Conservation (phyloP, 53 echinoderm and acorn worm genomes). For the Crossaster papposus region DNA sequence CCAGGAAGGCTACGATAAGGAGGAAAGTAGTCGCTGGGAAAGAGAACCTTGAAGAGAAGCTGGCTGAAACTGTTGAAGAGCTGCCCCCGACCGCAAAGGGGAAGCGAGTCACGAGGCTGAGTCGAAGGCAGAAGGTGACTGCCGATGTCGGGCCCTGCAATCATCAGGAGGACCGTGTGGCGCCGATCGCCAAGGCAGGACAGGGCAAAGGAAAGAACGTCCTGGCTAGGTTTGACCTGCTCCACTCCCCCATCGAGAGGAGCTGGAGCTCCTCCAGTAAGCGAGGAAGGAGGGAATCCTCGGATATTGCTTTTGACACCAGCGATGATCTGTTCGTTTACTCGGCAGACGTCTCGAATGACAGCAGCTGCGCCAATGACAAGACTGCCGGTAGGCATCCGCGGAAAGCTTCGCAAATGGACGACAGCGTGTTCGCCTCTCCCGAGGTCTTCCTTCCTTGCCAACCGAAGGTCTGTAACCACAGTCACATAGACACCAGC, state of each 20-base stretch:
- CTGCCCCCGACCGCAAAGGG: slow-evolving; percentile 16
- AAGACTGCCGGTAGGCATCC: not conserved
- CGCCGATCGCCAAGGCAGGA: not conserved
- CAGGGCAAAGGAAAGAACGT: not conserved
- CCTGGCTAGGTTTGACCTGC: not conserved
- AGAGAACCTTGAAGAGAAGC: not conserved
- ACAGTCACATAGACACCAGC: slow-evolving; percentile 7
- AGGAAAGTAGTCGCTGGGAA: not conserved
- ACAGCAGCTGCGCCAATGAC: slow-evolving; percentile 4
- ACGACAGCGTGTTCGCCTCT: slow-evolving; percentile 30
- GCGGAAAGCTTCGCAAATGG: not conserved
- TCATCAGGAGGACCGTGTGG: not conserved
- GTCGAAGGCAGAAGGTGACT: not conserved
- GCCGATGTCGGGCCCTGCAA: not conserved
- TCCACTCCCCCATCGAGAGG: slow-evolving; percentile 43
- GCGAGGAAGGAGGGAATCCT: slow-evolving; percentile 15
- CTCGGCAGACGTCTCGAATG: slow-evolving; percentile 13
- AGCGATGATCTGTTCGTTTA: slow-evolving; percentile 36
- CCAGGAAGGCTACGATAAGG: not conserved
- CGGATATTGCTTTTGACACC: slow-evolving; percentile 2
- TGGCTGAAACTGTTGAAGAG: not conserved
- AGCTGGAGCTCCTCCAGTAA: slow-evolving; percentile 20
- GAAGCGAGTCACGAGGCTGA: slow-evolving; percentile 13
- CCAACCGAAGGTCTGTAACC: not conserved
- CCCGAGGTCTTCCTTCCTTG: not conserved